A percentile compares a stretch with the other conserved stretches of the same genome.
phyloP scores from a whole-genome alignment of 1,140 invertebrate genomes.

The Heterodera carotae region DNA sequence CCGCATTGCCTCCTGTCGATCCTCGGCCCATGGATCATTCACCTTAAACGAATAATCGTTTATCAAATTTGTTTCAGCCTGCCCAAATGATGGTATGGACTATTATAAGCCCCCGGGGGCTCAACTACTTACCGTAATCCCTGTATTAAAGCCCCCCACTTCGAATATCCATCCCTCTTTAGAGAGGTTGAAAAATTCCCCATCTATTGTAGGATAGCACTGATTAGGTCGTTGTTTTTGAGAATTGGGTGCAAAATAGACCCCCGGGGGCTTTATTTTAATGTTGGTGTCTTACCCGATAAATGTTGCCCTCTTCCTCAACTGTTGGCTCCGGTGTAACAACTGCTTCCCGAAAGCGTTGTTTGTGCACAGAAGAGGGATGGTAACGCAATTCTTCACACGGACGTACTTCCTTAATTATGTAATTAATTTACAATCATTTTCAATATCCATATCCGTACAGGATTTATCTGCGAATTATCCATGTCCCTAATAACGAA shows the following conservation, averaged over 20 bases:
- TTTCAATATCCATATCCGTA: slow-evolving; percentile 3
- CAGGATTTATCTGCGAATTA: too few relatives aligned
- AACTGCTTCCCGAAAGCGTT: slow-evolving; percentile 3
- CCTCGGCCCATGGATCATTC: slow-evolving; percentile 58
- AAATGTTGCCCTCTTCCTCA: background rate
- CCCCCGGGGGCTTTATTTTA: too few relatives aligned
- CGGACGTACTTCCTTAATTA: slow-evolving; percentile 39
- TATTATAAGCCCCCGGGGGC: too few relatives aligned
- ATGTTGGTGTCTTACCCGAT: background rate
- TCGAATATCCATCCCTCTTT: too few relatives aligned
- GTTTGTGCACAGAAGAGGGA: background rate
- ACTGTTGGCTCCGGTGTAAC: background rate
- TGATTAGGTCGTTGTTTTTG: too few relatives aligned
- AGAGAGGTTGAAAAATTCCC: too few relatives aligned
- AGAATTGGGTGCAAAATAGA: too few relatives aligned
- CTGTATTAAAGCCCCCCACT: too few relatives aligned
- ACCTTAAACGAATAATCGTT: slow-evolving; percentile 36
- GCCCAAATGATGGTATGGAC: background rate
- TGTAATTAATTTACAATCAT: slow-evolving; percentile 13
- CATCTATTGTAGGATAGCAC: too few relatives aligned
- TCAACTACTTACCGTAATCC: too few relatives aligned
- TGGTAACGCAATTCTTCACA: slow-evolving; percentile 34
- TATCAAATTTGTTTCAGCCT: slow-evolving; percentile 8
- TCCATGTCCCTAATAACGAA: too few relatives aligned
- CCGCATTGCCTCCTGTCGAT: slow-evolving; percentile 52